phyloP scores from a whole-genome alignment of 2,113 vertebrate genomes.

The Regulus satrapa region DNA sequence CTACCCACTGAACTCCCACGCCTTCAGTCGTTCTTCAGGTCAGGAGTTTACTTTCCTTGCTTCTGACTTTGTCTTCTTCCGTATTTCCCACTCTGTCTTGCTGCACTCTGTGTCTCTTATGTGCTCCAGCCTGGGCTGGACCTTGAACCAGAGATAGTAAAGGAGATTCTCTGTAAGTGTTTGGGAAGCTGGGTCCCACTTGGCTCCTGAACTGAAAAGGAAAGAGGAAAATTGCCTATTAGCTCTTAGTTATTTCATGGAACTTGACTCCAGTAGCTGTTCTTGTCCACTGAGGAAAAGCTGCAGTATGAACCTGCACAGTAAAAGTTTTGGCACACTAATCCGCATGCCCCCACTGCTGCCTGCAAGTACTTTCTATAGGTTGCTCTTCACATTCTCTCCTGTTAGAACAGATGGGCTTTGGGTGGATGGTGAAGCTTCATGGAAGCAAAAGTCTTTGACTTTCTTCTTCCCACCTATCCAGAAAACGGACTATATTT shows the following conservation, averaged over 20 bases:
- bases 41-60: background rate
- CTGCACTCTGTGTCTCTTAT: background rate
- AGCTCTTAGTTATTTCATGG: background rate
- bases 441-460: background rate
- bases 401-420: background rate
- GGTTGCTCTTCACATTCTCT: background rate
- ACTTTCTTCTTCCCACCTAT: background rate
- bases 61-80: background rate
- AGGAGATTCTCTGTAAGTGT: background rate
- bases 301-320: accelerated
- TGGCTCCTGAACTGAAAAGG: background rate
- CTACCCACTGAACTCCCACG: background rate
- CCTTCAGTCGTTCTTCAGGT: background rate
- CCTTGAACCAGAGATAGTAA: background rate
- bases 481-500: background rate
- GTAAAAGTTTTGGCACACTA: background rate
- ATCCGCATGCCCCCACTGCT: accelerated
- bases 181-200: background rate
- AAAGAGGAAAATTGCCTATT: background rate
- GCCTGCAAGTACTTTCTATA: background rate
- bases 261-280: background rate
- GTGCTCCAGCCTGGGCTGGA: no score
- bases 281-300: background rate
- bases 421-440: background rate
- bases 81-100: background rate